Conservation (phyloP, 2,113 vertebrate genomes). For the Polypterus senegalus region DNA sequence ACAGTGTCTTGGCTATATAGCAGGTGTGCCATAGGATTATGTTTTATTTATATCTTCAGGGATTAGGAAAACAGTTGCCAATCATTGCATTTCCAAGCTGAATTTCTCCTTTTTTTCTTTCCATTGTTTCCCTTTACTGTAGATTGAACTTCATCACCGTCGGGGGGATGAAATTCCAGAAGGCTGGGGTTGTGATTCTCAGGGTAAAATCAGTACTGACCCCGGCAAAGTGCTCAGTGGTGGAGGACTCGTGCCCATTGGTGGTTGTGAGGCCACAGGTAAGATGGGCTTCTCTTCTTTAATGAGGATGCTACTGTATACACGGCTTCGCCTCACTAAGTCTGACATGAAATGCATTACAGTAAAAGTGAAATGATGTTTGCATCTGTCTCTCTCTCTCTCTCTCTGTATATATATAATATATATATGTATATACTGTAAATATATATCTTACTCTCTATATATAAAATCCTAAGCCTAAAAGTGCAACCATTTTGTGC, state of each 20-base stretch:
- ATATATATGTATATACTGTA: too few relatives aligned
- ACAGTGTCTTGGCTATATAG: too few relatives aligned
- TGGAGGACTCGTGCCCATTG: slow-evolving; percentile 53
- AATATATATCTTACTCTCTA: too few relatives aligned
- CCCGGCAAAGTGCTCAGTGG: slow-evolving; percentile 39
- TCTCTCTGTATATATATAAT: too few relatives aligned
- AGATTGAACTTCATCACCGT: slow-evolving; percentile 31
- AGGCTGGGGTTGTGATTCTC: slow-evolving; percentile 50
- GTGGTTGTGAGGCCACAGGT: slow-evolving; percentile 53
- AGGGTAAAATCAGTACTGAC: slow-evolving; percentile 38
- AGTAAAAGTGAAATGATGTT: background rate
- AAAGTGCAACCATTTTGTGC: too few relatives aligned
- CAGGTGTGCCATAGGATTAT: too few relatives aligned
- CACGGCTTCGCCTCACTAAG: background rate
- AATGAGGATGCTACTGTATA: background rate
- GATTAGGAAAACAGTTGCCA: too few relatives aligned
- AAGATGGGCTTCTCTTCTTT: background rate
- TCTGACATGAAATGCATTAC: background rate
- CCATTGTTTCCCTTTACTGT: background rate
- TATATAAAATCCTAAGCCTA: too few relatives aligned
- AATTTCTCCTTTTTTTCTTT: too few relatives aligned
- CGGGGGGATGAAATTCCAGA: slow-evolving; percentile 41
- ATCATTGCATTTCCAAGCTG: too few relatives aligned
- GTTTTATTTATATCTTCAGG: too few relatives aligned
- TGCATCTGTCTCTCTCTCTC: too few relatives aligned